Evolutionary conservation across 2,113 vertebrate genomes (phyloP).

Genomic region (Raja brachyura): DNA sequence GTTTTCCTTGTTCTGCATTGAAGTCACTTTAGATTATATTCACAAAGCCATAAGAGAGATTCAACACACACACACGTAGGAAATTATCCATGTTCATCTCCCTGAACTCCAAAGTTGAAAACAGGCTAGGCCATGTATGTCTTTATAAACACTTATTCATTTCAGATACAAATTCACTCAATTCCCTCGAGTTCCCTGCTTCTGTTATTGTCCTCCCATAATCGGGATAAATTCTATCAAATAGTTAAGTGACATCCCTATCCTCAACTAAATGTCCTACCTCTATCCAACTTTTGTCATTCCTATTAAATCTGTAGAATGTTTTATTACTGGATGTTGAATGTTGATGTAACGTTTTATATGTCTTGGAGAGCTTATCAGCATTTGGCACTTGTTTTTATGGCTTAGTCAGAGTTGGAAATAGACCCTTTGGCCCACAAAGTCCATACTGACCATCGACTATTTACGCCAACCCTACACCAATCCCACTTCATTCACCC

Average conservation of each 20-base stretch:
- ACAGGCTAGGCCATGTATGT: not conserved
- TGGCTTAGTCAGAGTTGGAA: not conserved
- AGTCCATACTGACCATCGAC: no score
- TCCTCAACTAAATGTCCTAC: not conserved
- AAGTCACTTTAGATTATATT: not conserved
- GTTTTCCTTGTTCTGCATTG: not conserved
- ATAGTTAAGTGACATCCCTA: not conserved
- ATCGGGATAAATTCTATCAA: not conserved
- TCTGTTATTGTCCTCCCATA: not conserved
- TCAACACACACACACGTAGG: not conserved
- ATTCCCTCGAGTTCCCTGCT: not conserved
- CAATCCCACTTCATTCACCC: no score
- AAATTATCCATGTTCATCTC: not conserved
- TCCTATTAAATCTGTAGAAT: not conserved
- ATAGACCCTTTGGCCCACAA: no score
- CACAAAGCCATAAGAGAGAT: not conserved
- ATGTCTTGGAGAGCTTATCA: not conserved
- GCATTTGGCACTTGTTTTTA: not conserved
- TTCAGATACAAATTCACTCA: not conserved
- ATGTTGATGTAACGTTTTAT: not conserved
- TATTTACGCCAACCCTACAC: no score
- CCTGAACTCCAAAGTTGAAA: not conserved
- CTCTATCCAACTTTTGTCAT: not conserved
- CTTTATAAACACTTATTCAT: not conserved
- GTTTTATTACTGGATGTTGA: not conserved